Conservation (phyloP, 2,113 vertebrate species). For the Chlorocebus sabaeus region DNA sequence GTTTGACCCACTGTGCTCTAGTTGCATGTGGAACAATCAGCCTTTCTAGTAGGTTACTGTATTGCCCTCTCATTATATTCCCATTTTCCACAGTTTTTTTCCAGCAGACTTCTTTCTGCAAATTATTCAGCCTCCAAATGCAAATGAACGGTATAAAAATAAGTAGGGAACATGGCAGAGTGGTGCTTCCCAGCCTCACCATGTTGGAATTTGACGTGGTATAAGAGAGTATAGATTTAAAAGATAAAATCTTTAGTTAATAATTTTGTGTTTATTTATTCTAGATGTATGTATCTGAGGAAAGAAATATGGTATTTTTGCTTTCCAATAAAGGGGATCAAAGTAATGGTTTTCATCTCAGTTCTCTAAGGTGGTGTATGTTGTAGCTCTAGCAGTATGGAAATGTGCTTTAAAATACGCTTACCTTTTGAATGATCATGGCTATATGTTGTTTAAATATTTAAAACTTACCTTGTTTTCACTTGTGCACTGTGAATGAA, state of each 20-base stretch:
- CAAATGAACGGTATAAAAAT: not conserved
- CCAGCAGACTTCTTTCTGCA: not conserved
- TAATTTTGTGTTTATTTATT: slow-evolving; percentile 59
- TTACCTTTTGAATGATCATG: slow-evolving; percentile 41
- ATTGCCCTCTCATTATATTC: not conserved
- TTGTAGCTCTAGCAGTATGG: not conserved
- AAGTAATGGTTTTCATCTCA: not conserved
- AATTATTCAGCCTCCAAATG: not conserved
- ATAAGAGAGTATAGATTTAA: not conserved
- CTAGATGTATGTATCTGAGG: slow-evolving; percentile 38
- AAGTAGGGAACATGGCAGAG: not conserved
- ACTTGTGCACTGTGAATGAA: slow-evolving; percentile 59
- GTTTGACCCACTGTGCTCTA: fast-evolving
- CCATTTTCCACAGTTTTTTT: not conserved
- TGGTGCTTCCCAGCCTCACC: not conserved
- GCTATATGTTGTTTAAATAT: slow-evolving; percentile 22
- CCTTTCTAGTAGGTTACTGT: not conserved
- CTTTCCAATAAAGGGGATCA: slow-evolving; percentile 23
- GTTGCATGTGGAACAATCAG: not conserved
- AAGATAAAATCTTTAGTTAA: not conserved
- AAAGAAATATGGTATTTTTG: slow-evolving; percentile 26
- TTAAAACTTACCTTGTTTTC: slow-evolving; percentile 53
- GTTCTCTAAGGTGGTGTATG: not conserved
- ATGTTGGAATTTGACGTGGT: not conserved
- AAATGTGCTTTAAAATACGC: slow-evolving; percentile 27